These are phyloP conservation scores for Macaria liturata DNA, from an alignment of 2,888 invertebrate species.

Conservation along the genomic window DNA sequence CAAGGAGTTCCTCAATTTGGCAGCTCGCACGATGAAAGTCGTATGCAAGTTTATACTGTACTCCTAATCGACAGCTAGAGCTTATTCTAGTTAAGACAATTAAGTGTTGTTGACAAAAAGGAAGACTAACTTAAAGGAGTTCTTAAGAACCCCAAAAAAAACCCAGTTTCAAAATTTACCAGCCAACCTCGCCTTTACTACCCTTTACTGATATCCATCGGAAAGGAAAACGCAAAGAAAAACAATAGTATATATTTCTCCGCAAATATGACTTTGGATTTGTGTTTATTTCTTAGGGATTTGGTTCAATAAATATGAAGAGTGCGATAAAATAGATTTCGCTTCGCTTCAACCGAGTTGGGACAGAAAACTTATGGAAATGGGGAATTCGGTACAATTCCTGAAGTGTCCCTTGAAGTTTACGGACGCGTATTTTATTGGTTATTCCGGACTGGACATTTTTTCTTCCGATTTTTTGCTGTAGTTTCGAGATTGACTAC, in stretches of 20 bases:
- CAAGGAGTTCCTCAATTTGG: no score
- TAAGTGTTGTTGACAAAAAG: no score
- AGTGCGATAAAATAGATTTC: conserved; percentile 10
- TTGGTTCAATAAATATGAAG: conserved; percentile 19
- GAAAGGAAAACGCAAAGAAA: conserved; percentile 11
- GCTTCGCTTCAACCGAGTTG: not conserved
- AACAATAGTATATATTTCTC: conserved; percentile 18
- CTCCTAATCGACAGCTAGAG: no score
- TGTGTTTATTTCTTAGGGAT: conserved; percentile 20
- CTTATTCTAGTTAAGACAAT: no score
- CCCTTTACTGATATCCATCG: not conserved
- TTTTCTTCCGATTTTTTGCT: no score
- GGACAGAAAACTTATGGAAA: conserved; percentile 3
- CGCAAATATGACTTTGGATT: conserved; percentile 16
- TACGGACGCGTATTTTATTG: not conserved
- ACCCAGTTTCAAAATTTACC: conserved; percentile 12
- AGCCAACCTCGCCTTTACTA: conserved; percentile 1
- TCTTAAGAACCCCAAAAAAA: no score
- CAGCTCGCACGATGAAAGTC: no score
- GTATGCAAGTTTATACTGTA: no score
- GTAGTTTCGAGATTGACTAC: no score
- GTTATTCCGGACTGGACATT: no score
- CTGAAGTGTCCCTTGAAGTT: not conserved
- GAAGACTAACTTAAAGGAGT: no score
- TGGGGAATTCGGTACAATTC: not conserved